Evolutionary conservation across 2,888 invertebrate species (phyloP), one percentile per base, ranked within the genome.

Genomic region (Homarus gammarus): DNA sequence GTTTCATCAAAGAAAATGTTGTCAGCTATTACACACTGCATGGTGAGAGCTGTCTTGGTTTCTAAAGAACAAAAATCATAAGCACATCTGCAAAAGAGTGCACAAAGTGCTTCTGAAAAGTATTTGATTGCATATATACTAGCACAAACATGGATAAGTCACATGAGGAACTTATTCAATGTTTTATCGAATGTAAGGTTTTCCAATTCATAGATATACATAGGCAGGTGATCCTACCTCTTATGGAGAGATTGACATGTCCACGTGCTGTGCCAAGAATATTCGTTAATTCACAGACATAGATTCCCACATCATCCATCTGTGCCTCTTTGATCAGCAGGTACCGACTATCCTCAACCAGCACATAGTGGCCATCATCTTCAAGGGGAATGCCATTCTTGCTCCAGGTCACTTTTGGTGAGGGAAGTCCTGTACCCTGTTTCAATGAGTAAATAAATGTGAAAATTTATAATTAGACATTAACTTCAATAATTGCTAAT

Each of bases 261-360:
- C 84, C 87, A 36, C 91, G 73, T 31, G 78, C 75, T 33, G 90
- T 90, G 33, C 91, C 91, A 44, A 90, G 87, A 36, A 87, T 89
- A 94, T 99, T 99, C 72, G 96, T 96, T 94, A 99, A 96, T 94
- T 97, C 96, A 94, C 99, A 99, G 93, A 97, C 97, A 94, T 98
- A 99, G 90, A 95, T 95, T 0, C 98, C 99, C 49, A 96, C 96
- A 94, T 99, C 98, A 92, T 95, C 95, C 3, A 95, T 94, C 92
- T 96, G 95, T 0, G 97, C 96, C 93, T 97, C 96, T 70, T 97
- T 96, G 92, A 99, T 98, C 77, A 99, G 96, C 84, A 99, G 94
- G 86, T 98, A 94, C 93, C 98, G 98, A 94, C 97, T 96, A 93
- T 97, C 97, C 56, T 96, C 97, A 3, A 98, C 97, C 93, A 98